phyloP scores from a whole-genome alignment of 2,113 vertebrate species.

The Syngnathoides biaculeatus region DNA sequence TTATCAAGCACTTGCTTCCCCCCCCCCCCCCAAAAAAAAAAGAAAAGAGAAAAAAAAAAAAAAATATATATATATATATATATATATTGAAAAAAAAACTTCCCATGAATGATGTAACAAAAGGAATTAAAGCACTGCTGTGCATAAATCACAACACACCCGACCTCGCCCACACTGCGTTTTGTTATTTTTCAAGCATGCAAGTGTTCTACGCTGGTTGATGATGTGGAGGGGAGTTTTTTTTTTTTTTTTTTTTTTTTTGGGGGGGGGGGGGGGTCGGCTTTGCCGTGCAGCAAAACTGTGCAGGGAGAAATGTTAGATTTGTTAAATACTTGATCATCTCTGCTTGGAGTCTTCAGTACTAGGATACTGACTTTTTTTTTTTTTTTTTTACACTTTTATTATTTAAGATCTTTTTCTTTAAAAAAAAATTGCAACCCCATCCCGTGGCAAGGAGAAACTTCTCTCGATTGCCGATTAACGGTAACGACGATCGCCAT shows the following conservation, averaged over 20 bases:
- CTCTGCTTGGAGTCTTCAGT: neutral
- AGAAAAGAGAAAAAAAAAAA: neutral
- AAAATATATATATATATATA: neutral
- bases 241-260: slow-evolving; percentile 1
- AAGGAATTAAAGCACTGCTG: slow-evolving; percentile 26
- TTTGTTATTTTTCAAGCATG: slow-evolving; percentile 42
- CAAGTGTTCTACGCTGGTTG: slow-evolving; percentile 43
- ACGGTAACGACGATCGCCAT: no score
- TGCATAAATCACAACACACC: slow-evolving; percentile 42
- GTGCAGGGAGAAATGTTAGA: slow-evolving; percentile 10
- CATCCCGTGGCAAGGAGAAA: neutral
- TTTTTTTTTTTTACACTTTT: no score
- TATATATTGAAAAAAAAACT: slow-evolving; percentile 38
- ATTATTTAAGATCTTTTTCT: no score
- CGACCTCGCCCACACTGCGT: slow-evolving; percentile 47
- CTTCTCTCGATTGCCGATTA: neutral
- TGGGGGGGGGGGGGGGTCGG: no score
- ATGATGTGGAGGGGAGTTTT: slow-evolving; percentile 45
- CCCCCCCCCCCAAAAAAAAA: no score
- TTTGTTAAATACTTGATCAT: neutral
- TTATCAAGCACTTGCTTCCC: slow-evolving; percentile 28
- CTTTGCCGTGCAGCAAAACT: neutral
- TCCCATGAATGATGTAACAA: slow-evolving; percentile 53
- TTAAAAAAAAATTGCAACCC: no score
- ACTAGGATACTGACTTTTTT: neutral